These are phyloP conservation scores for Apantesis nais DNA, from an alignment of 2,888 invertebrate species.

Conservation along the genomic window DNA sequence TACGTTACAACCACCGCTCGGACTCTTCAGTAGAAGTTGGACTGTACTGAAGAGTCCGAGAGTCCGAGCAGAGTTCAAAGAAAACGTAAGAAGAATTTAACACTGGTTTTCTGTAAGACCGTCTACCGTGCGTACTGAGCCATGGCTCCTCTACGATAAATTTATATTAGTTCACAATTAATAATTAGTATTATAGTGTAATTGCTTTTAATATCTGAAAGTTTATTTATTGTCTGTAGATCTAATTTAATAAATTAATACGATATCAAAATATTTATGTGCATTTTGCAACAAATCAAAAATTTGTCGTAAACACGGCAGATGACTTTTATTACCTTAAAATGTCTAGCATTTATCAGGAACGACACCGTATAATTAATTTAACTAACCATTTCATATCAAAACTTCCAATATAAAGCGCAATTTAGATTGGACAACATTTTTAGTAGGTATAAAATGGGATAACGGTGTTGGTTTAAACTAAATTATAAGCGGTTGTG, in stretches of 20 bases:
- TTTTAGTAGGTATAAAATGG: constrained; percentile 1
- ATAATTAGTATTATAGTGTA: background rate
- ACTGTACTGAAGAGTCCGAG: too few species aligned
- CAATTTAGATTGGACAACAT: background rate
- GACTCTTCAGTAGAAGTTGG: too few species aligned
- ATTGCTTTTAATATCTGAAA: too few species aligned
- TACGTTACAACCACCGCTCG: too few species aligned
- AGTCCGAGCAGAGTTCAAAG: too few species aligned
- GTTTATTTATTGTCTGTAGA: too few species aligned
- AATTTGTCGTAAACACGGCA: background rate
- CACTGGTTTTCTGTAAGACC: too few species aligned
- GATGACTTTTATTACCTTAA: background rate
- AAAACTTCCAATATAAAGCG: background rate
- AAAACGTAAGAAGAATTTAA: background rate
- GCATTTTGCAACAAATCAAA: background rate
- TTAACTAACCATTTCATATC: background rate
- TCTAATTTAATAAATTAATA: too few species aligned
- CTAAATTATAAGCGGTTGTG: constrained; percentile 9
- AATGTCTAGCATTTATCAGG: background rate
- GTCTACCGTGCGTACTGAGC: background rate
- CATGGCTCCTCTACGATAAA: background rate
- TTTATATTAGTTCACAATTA: background rate
- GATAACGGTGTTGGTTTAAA: constrained; percentile 2
- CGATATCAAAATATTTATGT: background rate
- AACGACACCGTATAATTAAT: background rate